Evolutionary conservation across 2,888 invertebrate species (phyloP).

Genomic region (Drosophila monieri): DNA sequence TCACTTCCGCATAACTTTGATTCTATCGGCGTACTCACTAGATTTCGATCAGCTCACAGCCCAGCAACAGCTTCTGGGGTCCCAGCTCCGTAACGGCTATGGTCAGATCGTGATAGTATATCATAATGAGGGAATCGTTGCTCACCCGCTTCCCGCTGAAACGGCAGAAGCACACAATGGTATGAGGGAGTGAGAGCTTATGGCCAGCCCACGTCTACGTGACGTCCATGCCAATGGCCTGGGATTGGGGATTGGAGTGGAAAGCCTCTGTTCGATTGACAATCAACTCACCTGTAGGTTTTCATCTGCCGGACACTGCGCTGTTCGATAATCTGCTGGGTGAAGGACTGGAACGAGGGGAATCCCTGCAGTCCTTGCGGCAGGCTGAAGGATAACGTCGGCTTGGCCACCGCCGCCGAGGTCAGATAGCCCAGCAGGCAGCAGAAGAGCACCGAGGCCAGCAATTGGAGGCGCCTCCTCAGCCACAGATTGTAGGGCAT

Average conservation of each 20-base stretch:
- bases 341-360: conserved; percentile 82
- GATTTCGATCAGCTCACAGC: conserved; percentile 93
- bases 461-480: conserved; percentile 73
- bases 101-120: conserved; percentile 92
- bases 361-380: conserved; percentile 81
- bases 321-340: conserved; percentile 83
- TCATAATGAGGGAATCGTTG: conserved; percentile 89
- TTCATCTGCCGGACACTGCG: conserved; percentile 83
- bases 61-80: conserved; percentile 88
- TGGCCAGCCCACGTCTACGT: conserved; percentile 59
- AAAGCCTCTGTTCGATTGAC: conserved; percentile 43
- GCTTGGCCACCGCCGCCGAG: conserved; percentile 82
- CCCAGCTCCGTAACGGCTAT: conserved; percentile 92
- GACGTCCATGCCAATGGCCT: conserved; percentile 62
- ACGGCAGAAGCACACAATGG: not conserved
- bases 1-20: conserved; percentile 30
- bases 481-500: conserved; percentile 50
- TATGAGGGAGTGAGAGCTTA: conserved; percentile 36
- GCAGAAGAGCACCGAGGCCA: conserved; percentile 72
- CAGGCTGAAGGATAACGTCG: conserved; percentile 81
- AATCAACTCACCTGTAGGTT: conserved; percentile 82
- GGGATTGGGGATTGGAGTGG: conserved; percentile 12
- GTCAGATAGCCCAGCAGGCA: conserved; percentile 79
- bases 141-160: conserved; percentile 87
- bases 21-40: conserved; percentile 89